Percentiles rank a stretch among this genome's conserved stretches.
Conservation (phyloP, 23 tunicate genomes). For the Halocynthia roretzi region DNA sequence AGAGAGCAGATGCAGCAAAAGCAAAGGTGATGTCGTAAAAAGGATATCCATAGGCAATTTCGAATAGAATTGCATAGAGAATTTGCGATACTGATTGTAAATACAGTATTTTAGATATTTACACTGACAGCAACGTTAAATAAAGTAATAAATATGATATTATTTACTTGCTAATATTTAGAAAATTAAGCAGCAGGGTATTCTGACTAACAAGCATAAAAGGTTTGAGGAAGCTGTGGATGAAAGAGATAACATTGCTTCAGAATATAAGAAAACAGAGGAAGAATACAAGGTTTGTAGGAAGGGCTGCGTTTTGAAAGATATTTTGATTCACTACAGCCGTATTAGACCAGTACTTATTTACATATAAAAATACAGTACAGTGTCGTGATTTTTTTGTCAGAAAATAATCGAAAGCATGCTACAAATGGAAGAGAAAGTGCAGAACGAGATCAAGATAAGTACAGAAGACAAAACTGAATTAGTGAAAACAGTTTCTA, state of each 20-base stretch:
- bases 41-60: too few relatives aligned
- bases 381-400: not conserved
- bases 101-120: too few relatives aligned
- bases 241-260: not conserved
- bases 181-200: not conserved
- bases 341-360: too few relatives aligned
- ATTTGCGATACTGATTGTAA: too few relatives aligned
- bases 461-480: not conserved
- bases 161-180: conserved; percentile 1
- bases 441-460: not conserved
- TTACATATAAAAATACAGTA: too few relatives aligned
- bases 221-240: conserved; percentile 2
- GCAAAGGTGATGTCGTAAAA: not conserved
- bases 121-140: not conserved
- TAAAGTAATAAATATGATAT: not conserved
- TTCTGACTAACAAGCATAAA: not conserved
- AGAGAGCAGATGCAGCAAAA: not conserved
- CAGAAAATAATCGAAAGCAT: not conserved
- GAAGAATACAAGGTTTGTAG: not conserved
- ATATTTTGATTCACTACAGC: too few relatives aligned
- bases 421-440: not conserved
- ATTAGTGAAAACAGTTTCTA: not conserved
- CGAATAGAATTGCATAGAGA: too few relatives aligned
- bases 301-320: too few relatives aligned
- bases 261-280: not conserved